phyloP scores from a whole-genome alignment of 2,797 vertebrate species.

The Brachymystax lenok region DNA sequence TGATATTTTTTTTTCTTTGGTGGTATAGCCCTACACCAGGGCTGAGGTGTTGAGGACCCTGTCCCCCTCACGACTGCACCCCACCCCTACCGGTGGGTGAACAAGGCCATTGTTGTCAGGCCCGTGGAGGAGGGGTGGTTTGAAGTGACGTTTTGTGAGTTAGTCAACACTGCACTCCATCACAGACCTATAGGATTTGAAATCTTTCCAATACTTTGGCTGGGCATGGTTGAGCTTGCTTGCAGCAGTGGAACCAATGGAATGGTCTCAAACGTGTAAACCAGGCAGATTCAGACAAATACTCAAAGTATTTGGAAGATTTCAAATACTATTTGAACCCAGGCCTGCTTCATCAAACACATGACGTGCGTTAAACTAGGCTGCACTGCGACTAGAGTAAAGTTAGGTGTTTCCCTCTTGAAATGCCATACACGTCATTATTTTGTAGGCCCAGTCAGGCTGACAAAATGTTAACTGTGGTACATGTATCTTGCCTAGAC shows the following conservation, averaged over 20 bases:
- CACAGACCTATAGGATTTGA: neutral
- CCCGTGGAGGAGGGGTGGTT: conserved; percentile 35
- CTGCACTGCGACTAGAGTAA: neutral
- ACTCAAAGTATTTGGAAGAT: neutral
- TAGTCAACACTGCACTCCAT: conserved; percentile 11
- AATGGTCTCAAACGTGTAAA: neutral
- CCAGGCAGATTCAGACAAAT: neutral
- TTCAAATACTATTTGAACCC: neutral
- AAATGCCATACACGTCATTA: too few species aligned
- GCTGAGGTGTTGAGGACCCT: conserved; percentile 12
- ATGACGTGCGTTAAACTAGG: neutral
- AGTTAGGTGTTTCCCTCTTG: neutral
- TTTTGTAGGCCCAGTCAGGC: neutral
- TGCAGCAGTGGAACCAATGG: neutral
- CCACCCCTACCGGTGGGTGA: conserved; percentile 62
- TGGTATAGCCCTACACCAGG: neutral
- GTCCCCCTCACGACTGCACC: neutral
- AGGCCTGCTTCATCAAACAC: neutral
- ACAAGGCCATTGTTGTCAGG: conserved; percentile 60
- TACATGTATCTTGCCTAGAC: conserved; percentile 18
- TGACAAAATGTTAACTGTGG: conserved; percentile 12
- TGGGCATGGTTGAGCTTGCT: neutral
- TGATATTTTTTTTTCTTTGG: neutral
- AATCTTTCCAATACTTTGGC: too few species aligned
- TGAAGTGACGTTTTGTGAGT: conserved; percentile 13